Evolutionary conservation across 2,113 vertebrate genomes (phyloP).

Genomic region (Piliocolobus tephrosceles): DNA sequence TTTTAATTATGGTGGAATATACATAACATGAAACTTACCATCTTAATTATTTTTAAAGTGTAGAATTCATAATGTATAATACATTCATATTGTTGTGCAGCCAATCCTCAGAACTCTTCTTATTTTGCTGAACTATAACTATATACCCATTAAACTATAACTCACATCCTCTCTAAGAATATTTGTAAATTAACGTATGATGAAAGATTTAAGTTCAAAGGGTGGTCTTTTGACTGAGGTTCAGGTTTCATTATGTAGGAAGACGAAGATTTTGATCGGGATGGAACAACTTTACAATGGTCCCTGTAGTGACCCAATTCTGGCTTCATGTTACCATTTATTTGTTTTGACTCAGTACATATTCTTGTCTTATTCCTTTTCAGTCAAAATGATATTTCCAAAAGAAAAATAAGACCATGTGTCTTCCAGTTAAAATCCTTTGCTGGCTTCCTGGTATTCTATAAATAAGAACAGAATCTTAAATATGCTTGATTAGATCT

Average conservation of each 20-base stretch:
- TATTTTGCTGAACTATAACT: background rate
- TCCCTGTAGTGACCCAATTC: background rate
- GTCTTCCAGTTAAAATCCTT: background rate
- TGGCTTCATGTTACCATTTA: background rate
- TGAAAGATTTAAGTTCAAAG: background rate
- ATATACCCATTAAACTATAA: background rate
- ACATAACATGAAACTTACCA: background rate
- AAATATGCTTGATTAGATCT: background rate
- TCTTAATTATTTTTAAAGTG: background rate
- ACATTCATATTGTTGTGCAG: background rate
- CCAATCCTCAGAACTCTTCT: background rate
- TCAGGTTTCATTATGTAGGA: background rate
- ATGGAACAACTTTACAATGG: background rate
- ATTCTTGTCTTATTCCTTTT: background rate
- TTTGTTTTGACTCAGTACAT: background rate
- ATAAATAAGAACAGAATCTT: background rate
- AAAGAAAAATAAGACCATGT: background rate
- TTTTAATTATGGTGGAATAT: background rate
- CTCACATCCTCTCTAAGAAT: background rate
- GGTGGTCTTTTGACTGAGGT: background rate
- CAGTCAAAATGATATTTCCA: background rate
- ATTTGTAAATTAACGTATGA: background rate
- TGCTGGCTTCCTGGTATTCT: background rate
- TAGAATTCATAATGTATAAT: background rate
- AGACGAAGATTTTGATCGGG: background rate